Conservation (phyloP, 2,797 vertebrate genomes). For the Choloepus didactylus region DNA sequence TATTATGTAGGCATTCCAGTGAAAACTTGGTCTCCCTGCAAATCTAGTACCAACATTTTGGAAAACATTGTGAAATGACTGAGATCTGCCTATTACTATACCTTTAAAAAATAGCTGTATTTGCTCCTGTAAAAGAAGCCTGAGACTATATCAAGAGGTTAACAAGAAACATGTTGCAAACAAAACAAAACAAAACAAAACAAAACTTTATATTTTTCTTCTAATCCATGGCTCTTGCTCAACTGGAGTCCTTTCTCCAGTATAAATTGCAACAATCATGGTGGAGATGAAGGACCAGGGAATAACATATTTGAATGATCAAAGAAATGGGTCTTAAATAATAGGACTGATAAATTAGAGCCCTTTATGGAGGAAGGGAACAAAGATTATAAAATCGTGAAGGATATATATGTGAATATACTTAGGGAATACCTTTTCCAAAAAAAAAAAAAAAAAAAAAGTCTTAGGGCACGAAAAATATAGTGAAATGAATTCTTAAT, state of each 20-base stretch:
- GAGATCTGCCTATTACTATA: not conserved
- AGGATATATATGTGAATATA: not conserved
- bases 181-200: not conserved
- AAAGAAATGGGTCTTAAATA: not conserved
- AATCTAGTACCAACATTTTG: constrained; percentile 40
- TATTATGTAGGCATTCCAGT: not conserved
- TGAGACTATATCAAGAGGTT: not conserved
- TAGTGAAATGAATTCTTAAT: not conserved
- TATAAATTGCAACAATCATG: not conserved
- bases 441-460: not conserved
- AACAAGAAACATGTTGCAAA: constrained; percentile 13
- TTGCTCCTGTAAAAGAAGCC: not conserved
- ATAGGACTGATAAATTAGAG: not conserved
- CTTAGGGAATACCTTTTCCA: not conserved
- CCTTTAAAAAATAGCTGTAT: not conserved
- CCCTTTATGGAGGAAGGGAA: not conserved
- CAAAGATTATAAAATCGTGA: not conserved
- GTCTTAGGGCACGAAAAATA: not conserved
- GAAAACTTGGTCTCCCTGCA: not conserved
- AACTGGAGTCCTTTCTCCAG: not conserved
- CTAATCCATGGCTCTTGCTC: not conserved
- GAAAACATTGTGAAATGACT: not conserved
- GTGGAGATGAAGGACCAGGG: not conserved
- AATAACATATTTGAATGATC: not conserved
- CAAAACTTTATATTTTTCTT: not conserved